Conservation (phyloP, 2,113 vertebrate species). For the Neolamprologus cancellatus region DNA sequence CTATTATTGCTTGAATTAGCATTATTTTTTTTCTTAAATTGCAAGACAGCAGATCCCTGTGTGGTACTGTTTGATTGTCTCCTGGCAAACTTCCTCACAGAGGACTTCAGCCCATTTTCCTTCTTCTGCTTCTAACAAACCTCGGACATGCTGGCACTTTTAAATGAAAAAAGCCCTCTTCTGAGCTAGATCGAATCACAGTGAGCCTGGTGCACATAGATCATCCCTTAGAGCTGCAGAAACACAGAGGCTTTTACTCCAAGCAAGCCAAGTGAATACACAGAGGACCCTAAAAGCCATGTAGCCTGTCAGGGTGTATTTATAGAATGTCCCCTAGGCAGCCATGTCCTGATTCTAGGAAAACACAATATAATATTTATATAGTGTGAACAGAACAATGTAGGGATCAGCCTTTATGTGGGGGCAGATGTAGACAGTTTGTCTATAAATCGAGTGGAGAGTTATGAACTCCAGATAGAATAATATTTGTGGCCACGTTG, state of each 20-base stretch:
- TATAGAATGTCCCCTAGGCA: conserved; percentile 65
- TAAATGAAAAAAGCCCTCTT: neutral
- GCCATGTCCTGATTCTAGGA: conserved; percentile 59
- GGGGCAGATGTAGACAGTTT: conserved; percentile 24
- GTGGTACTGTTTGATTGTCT: neutral
- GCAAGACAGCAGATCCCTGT: neutral
- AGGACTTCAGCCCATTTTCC: neutral
- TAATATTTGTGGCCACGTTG: neutral
- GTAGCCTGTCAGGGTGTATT: conserved; percentile 66
- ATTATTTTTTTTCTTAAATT: neutral
- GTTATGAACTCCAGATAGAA: conserved; percentile 21
- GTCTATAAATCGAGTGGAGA: conserved; percentile 28
- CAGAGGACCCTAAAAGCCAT: conserved; percentile 57
- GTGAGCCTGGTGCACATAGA: conserved; percentile 26
- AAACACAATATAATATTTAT: conserved; percentile 68
- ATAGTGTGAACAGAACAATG: conserved; percentile 39
- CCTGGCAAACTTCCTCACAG: neutral
- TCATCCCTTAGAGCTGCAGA: conserved; percentile 39
- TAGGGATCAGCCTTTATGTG: conserved; percentile 12
- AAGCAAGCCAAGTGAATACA: conserved; percentile 37
- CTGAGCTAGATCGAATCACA: conserved; percentile 37
- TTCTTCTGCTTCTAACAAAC: neutral
- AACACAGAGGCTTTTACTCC: conserved; percentile 53
- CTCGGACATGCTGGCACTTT: neutral
- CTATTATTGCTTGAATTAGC: neutral